phyloP scores from a whole-genome alignment of 2,888 invertebrate genomes.

The Thera britannica region DNA sequence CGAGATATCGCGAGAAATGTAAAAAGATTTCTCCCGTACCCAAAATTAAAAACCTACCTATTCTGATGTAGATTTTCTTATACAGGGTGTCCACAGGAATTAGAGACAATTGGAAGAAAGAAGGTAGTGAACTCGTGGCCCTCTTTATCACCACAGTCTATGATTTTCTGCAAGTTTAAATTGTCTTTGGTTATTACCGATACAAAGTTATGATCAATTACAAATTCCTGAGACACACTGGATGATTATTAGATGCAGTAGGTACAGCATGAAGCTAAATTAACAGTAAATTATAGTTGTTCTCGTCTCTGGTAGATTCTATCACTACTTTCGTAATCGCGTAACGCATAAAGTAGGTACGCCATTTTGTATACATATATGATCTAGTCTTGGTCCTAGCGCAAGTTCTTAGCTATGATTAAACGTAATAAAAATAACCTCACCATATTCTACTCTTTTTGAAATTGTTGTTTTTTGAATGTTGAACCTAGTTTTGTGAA shows the following conservation, averaged over 20 bases:
- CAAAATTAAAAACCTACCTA: slow-evolving; percentile 12
- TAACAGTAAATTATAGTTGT: too few species aligned
- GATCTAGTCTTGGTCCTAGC: too few species aligned
- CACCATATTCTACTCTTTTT: too few species aligned
- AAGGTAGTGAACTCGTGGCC: slow-evolving; percentile 9
- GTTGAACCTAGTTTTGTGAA: too few species aligned
- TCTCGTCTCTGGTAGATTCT: too few species aligned
- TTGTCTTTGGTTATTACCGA: slow-evolving; percentile 12
- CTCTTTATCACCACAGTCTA: slow-evolving; percentile 5
- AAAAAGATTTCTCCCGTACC: background rate
- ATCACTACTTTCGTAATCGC: too few species aligned
- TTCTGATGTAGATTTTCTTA: slow-evolving; percentile 13
- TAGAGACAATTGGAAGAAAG: slow-evolving; percentile 14
- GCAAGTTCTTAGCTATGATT: too few species aligned
- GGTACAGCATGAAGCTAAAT: too few species aligned
- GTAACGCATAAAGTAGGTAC: too few species aligned
- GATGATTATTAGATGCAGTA: background rate
- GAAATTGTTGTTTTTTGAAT: too few species aligned
- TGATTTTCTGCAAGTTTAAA: slow-evolving; percentile 27
- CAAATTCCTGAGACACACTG: slow-evolving; percentile 23
- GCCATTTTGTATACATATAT: too few species aligned
- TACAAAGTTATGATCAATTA: background rate
- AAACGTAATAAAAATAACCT: too few species aligned
- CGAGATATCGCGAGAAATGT: background rate
- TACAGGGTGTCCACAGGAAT: slow-evolving; percentile 28